Percentiles rank a stretch among this genome's conserved stretches.
Conservation (phyloP, 1,140 invertebrate genomes). For the Trinorchestia longiramus region DNA sequence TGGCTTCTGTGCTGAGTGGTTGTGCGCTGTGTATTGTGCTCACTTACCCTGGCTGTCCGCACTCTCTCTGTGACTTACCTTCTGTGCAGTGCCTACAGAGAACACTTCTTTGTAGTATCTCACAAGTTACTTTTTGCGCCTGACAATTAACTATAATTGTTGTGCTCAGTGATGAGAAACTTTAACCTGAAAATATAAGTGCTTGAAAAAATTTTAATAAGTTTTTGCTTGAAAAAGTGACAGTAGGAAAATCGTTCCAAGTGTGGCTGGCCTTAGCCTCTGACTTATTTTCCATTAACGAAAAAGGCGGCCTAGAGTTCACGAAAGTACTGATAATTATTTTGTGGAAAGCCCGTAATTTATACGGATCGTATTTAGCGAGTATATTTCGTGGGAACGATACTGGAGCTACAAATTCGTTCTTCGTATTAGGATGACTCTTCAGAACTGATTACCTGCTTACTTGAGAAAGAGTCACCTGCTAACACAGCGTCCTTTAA, state of each 20-base stretch:
- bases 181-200: not conserved
- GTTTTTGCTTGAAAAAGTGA: not conserved
- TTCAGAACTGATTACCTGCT: not conserved
- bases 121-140: not conserved
- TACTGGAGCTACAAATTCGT: not conserved
- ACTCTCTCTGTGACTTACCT: not conserved
- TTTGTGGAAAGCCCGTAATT: not conserved
- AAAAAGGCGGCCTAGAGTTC: not conserved
- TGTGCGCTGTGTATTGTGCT: not conserved
- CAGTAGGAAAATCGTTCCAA: not conserved
- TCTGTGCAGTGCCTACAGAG: not conserved
- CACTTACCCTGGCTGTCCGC: not conserved
- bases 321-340: not conserved
- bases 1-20: not conserved
- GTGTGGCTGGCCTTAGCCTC: not conserved
- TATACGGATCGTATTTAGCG: not conserved
- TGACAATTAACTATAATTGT: no score
- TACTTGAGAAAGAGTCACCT: conserved; percentile 41
- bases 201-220: not conserved
- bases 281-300: not conserved
- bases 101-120: not conserved
- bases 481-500: not conserved
- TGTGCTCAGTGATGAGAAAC: not conserved
- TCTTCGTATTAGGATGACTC: not conserved
- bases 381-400: not conserved